phyloP scores from a whole-genome alignment of 1,140 invertebrate species.

The Araneus ventricosus region DNA sequence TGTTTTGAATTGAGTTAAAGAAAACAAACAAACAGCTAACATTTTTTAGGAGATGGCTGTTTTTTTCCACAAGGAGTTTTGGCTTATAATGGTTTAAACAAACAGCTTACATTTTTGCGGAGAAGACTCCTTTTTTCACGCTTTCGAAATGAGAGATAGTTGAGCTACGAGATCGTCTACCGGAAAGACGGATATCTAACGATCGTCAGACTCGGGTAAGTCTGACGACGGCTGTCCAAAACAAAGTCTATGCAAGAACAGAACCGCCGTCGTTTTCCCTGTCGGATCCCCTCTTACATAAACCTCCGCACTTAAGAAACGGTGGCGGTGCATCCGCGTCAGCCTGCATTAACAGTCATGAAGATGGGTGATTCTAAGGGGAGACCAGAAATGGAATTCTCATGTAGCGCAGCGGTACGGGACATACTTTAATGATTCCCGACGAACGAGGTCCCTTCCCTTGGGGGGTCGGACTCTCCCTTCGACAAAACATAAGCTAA shows the following conservation, averaged over 20 bases:
- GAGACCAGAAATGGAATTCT: constrained; percentile 73
- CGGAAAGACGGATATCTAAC: no score
- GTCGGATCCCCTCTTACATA: background rate
- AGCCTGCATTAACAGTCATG: constrained; percentile 73
- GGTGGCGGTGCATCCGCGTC: constrained; percentile 47
- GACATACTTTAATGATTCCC: constrained; percentile 68
- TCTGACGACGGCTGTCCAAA: no score
- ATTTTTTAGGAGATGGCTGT: no score
- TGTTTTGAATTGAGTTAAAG: no score
- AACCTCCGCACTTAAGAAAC: constrained; percentile 63
- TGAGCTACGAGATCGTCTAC: no score
- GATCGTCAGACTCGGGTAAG: background rate
- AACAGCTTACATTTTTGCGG: no score
- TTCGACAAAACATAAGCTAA: constrained; percentile 67
- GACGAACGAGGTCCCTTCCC: constrained; percentile 46
- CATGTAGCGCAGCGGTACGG: constrained; percentile 55
- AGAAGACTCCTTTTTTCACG: no score
- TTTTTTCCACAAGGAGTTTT: no score
- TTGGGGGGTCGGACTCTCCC: constrained; percentile 32
- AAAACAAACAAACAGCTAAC: no score
- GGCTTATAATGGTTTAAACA: no score
- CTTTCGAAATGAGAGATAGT: no score
- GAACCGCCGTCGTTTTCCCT: background rate
- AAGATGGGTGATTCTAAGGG: constrained; percentile 74
- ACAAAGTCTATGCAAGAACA: background rate